Evolutionary conservation across 2,113 vertebrate genomes (phyloP).

Genomic region (Progne subis): DNA sequence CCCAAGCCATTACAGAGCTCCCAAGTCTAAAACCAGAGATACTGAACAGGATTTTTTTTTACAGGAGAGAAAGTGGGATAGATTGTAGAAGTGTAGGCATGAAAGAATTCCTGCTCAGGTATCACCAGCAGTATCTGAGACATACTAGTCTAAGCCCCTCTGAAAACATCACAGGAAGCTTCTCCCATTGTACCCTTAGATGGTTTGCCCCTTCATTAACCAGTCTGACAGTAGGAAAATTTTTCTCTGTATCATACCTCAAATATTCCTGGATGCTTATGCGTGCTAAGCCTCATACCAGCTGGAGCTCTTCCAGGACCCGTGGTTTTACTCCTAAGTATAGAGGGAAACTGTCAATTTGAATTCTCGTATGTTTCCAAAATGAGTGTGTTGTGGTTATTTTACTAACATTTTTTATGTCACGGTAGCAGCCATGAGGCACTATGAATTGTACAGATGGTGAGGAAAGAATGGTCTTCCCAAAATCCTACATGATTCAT

Average conservation of each 20-base stretch:
- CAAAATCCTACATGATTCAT: conserved; percentile 29
- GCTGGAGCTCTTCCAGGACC: conserved; percentile 40
- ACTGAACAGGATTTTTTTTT: neutral
- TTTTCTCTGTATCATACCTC: conserved; percentile 16
- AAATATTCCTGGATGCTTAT: neutral
- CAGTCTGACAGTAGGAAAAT: neutral
- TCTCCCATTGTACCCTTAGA: neutral
- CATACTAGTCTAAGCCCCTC: neutral
- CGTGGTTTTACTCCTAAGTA: conserved; percentile 50
- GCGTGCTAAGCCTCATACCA: neutral
- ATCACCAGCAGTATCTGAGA: neutral
- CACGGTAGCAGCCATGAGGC: neutral
- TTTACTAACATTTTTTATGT: conserved; percentile 20
- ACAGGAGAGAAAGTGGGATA: neutral
- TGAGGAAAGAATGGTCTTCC: neutral
- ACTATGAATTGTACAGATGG: neutral
- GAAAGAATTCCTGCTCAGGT: neutral
- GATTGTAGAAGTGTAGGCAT: neutral
- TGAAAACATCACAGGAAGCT: neutral
- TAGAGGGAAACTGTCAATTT: conserved; percentile 45
- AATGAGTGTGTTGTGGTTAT: conserved; percentile 32
- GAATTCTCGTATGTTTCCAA: conserved; percentile 41
- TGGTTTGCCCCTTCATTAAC: neutral
- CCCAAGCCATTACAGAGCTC: neutral
- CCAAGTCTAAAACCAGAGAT: neutral